phyloP scores from a whole-genome alignment of 2,888 invertebrate genomes.

The Lepidonotus clava region DNA sequence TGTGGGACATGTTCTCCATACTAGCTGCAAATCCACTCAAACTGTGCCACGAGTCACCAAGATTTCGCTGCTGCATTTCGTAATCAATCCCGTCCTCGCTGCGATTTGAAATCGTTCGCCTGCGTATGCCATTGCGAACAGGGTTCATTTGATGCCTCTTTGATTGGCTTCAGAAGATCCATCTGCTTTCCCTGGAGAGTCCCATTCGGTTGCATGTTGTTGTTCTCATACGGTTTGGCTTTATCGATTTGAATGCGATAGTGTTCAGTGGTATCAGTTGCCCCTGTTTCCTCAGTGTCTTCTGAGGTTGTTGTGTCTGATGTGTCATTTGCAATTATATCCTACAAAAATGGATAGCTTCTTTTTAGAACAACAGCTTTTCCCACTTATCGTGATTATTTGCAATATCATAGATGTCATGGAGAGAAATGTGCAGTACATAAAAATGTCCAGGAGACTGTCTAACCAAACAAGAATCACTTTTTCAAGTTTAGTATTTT shows the following conservation, averaged over 20 bases:
- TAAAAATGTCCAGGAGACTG: too few relatives aligned
- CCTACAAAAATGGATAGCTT: not conserved
- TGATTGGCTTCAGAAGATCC: not conserved
- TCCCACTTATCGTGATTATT: too few relatives aligned
- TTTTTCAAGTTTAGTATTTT: not conserved
- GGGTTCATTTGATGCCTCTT: not conserved
- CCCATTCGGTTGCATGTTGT: not conserved
- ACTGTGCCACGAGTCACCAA: slow-evolving; percentile 50
- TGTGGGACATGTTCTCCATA: not conserved
- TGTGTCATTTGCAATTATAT: slow-evolving; percentile 32
- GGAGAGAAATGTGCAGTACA: too few relatives aligned
- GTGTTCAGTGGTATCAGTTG: slow-evolving; percentile 9
- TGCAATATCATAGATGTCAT: too few relatives aligned
- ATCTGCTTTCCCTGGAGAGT: not conserved
- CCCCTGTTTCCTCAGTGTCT: slow-evolving; percentile 1
- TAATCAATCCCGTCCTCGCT: not conserved
- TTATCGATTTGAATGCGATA: not conserved
- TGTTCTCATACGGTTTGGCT: not conserved
- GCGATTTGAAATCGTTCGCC: slow-evolving; percentile 13
- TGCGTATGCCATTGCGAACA: not conserved
- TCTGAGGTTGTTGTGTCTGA: not conserved
- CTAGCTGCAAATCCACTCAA: slow-evolving; percentile 38
- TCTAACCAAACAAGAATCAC: too few relatives aligned
- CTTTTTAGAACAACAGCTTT: too few relatives aligned
- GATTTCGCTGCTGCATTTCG: not conserved